Base-by-base conservation (phyloP, 1,140 invertebrate genomes). In the Drosophila kohkoa region DNA sequence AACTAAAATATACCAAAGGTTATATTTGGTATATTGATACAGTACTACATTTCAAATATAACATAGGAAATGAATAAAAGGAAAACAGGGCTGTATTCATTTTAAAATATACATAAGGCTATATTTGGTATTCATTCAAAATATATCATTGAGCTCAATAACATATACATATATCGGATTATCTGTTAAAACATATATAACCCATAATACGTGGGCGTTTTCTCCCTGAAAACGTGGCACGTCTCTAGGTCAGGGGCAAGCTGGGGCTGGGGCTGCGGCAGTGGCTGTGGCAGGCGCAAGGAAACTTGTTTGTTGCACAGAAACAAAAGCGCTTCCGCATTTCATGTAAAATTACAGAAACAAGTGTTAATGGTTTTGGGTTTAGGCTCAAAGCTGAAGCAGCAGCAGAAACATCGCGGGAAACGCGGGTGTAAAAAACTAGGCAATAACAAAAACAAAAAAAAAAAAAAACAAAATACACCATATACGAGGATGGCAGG, bases 291-390 rank as follows among this genome's bases (percentile, higher is more conserved):
- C 45, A 59, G 72, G 72, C 74, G 67, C 71, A 80, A 78, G 77
- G 69, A 88, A 87, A 87, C 83, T 87, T 87, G 83, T 82, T 88
- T 87, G 83, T 82, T 87, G 85, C 83, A 87, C 83, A 88, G 83
- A 87, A 82, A 87, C 83, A 87, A 87, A 87, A 82, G 83, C 83
- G 83, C 77, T 87, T 87, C 83, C 83, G 83, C 83, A 88, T 88
- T 82, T 82, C 83, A 88, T 87, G 80, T 82, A 88, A 88, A 87
- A 82, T 88, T 83, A 87, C 83, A 87, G 83, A 87, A 87, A 87
- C 83, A 87, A 87, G 83, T 88, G 83, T 87, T 87, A 87, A 87
- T 87, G 83, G 83, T 88, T 87, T 80, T 69, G 79, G 83, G 69
- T 88, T 87, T 82, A 88, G 80, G 69, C 62, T 58, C 58, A 59